These are phyloP conservation scores for Agriopis aurantiaria DNA, from an alignment of 2,888 invertebrate genomes.

Conservation along the genomic window DNA sequence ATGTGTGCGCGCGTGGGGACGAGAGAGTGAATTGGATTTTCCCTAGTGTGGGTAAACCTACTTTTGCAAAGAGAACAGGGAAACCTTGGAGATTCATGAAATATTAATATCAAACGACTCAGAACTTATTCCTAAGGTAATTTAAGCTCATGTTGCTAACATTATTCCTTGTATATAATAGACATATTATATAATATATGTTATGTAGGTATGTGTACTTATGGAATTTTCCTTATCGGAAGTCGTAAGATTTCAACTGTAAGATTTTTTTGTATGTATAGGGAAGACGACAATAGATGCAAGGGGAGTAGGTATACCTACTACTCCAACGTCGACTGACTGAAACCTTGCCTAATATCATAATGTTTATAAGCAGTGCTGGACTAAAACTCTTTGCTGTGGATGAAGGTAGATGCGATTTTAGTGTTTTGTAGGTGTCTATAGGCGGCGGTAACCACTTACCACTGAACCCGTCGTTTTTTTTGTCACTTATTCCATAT, in stretches of 20 bases:
- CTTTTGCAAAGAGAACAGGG: conserved; percentile 83
- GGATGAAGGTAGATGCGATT: too few species aligned
- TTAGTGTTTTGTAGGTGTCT: too few species aligned
- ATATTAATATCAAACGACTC: conserved; percentile 78
- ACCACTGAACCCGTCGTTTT: too few species aligned
- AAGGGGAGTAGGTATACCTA: too few species aligned
- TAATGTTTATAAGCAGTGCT: too few species aligned
- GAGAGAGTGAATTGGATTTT: conserved; percentile 84
- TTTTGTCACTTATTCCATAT: too few species aligned
- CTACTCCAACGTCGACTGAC: too few species aligned
- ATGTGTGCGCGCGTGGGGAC: conserved; percentile 81
- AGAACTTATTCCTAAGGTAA: conserved; percentile 72
- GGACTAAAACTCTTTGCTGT: too few species aligned
- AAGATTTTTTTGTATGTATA: conserved; percentile 10
- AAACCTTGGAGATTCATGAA: conserved; percentile 82
- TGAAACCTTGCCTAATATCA: too few species aligned
- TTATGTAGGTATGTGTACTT: neutral
- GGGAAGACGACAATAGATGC: too few species aligned
- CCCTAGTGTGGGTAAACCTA: conserved; percentile 84
- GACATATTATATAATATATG: conserved; percentile 1
- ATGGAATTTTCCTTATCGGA: conserved; percentile 12
- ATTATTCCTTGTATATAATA: conserved; percentile 52
- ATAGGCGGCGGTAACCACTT: too few species aligned
- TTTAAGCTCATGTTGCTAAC: conserved; percentile 64
- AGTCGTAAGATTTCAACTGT: neutral